phyloP scores from a whole-genome alignment of 2,113 vertebrate genomes.

The Dendrocopos noguchii region DNA sequence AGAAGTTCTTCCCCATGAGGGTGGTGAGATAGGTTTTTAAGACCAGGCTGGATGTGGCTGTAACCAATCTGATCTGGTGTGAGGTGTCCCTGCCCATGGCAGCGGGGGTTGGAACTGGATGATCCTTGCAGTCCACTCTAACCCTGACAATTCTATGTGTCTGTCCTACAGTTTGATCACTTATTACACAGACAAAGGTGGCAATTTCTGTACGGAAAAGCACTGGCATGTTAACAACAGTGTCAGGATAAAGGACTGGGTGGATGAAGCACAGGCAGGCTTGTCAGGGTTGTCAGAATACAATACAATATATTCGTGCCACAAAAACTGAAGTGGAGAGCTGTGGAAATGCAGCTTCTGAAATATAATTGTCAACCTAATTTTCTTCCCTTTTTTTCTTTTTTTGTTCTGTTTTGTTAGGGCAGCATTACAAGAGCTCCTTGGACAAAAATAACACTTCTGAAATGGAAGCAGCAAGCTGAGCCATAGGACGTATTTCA shows the following conservation, averaged over 20 bases:
- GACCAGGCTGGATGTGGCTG: too few species aligned
- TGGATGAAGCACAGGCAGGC: not conserved
- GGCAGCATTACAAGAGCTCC: not conserved
- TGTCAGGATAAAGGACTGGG: not conserved
- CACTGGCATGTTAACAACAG: not conserved
- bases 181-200: not conserved
- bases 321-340: not conserved
- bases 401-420: not conserved
- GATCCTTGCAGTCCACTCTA: too few species aligned
- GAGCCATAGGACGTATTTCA: not conserved
- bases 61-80: too few species aligned
- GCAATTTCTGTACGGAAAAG: fast-evolving
- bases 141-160: not conserved
- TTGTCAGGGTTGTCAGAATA: not conserved
- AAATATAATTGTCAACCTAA: not conserved
- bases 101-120: too few species aligned
- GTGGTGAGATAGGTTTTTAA: too few species aligned
- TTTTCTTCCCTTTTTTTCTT: not conserved
- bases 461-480: not conserved
- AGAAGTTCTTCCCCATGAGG: too few species aligned
- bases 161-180: fast-evolving
- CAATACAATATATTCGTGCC: not conserved
- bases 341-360: not conserved
- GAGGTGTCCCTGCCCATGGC: too few species aligned
- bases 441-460: not conserved